Percentiles rank a stretch among this genome's conserved stretches.
Conservation (phyloP, 1,140 invertebrate species). For the Gonatopus flavifemur region DNA sequence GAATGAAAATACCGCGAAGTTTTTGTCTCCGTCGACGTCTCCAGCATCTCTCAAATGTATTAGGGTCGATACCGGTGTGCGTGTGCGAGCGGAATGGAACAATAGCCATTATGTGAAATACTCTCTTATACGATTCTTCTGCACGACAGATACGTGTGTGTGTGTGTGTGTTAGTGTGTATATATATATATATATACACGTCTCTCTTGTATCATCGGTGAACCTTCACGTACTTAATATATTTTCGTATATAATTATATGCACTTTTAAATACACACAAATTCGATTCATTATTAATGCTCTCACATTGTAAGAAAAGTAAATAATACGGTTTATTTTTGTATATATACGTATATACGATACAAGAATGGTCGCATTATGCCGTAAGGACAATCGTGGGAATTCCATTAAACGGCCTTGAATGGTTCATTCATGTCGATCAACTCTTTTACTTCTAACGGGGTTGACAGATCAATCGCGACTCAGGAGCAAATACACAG, state of each 20-base stretch:
- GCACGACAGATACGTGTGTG: slow-evolving; percentile 1
- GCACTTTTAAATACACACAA: too few relatives aligned
- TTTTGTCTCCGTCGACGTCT: slow-evolving; percentile 31
- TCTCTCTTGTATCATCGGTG: too few relatives aligned
- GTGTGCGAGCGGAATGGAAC: slow-evolving; percentile 33
- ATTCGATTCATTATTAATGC: too few relatives aligned
- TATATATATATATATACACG: slow-evolving; percentile 10
- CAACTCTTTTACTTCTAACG: slow-evolving; percentile 51
- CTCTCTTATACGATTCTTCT: neutral
- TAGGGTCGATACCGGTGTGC: too few relatives aligned
- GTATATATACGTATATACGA: neutral
- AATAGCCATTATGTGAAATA: slow-evolving; percentile 42
- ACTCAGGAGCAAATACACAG: too few relatives aligned
- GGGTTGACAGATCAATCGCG: slow-evolving; percentile 56
- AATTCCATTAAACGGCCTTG: slow-evolving; percentile 56
- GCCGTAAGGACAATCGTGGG: slow-evolving; percentile 56
- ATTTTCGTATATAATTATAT: too few relatives aligned
- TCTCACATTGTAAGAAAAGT: too few relatives aligned
- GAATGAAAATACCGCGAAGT: slow-evolving; percentile 40
- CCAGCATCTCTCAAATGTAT: slow-evolving; percentile 26
- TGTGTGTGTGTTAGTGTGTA: slow-evolving; percentile 2
- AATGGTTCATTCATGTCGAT: slow-evolving; percentile 59
- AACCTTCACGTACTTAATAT: too few relatives aligned
- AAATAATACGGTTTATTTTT: neutral
- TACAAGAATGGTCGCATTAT: slow-evolving; percentile 39